A percentile compares a stretch with the other conserved stretches of the same genome.
These are phyloP conservation scores for Ptychoptera contaminata DNA, from an alignment of 2,888 invertebrate species.

Conservation along the genomic window DNA sequence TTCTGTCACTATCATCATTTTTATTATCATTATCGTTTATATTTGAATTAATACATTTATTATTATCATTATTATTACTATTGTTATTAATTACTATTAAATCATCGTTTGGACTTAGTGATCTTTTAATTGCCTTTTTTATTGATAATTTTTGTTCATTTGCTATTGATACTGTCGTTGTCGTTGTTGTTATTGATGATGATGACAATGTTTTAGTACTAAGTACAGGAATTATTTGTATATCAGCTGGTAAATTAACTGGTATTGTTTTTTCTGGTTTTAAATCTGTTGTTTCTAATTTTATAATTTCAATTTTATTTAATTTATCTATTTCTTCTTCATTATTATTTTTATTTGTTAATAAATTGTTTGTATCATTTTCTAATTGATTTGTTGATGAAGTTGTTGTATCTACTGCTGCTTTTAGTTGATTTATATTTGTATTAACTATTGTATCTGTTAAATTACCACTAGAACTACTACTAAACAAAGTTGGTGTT, in stretches of 20 bases:
- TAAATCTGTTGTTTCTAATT: conserved; percentile 1
- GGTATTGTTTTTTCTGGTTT: background rate
- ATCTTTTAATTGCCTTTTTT: background rate
- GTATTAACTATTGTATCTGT: conserved; percentile 1
- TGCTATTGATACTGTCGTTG: background rate
- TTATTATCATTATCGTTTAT: background rate
- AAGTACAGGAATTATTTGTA: no score
- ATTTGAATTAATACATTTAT: background rate
- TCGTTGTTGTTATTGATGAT: background rate
- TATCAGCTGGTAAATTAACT: background rate
- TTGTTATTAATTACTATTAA: no score
- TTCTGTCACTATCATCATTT: background rate
- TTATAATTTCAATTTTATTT: conserved; percentile 9
- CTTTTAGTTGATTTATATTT: background rate
- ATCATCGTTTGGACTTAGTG: background rate
- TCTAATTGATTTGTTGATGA: background rate
- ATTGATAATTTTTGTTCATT: background rate
- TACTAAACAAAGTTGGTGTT: background rate
- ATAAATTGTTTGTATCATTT: background rate
- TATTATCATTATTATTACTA: background rate
- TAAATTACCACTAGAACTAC: no score
- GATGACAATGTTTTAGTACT: background rate
- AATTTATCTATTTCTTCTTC: conserved; percentile 5
- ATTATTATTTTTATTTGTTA: background rate
- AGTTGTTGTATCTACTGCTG: background rate